A percentile compares a stretch with the other conserved stretches of the same genome.
Evolutionary conservation across 2,113 vertebrate species (phyloP).

Genomic region (Entomyzon cyanotis): DNA sequence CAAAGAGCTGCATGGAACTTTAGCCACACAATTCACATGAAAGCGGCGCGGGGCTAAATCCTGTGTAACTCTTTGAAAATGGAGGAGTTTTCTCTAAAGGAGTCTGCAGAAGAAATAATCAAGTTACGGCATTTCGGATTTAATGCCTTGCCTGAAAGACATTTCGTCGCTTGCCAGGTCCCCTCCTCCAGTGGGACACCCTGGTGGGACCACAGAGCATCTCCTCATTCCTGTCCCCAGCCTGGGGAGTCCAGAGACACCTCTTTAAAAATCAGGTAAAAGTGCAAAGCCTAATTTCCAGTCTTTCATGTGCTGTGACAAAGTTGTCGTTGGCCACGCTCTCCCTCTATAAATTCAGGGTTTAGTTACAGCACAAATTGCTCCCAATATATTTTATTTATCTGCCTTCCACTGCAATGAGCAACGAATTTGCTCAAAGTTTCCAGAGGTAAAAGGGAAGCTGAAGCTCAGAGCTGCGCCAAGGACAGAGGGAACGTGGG

Average conservation of each 20-base stretch:
- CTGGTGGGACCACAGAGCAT: background rate
- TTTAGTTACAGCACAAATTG: slow-evolving; percentile 59
- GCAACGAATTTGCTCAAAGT: slow-evolving; percentile 29
- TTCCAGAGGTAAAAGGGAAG: background rate
- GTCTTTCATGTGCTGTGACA: slow-evolving; percentile 40
- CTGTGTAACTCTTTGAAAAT: slow-evolving; percentile 53
- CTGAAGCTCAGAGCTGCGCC: background rate
- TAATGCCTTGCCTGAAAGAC: background rate
- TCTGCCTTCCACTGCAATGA: slow-evolving; percentile 39
- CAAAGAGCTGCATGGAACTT: background rate
- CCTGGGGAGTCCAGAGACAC: background rate
- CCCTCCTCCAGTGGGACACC: background rate
- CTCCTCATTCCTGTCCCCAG: slow-evolving; percentile 5
- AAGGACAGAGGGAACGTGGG: background rate
- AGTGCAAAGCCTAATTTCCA: slow-evolving; percentile 43
- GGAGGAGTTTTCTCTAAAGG: slow-evolving; percentile 43
- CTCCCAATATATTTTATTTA: slow-evolving; percentile 59
- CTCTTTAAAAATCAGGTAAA: background rate
- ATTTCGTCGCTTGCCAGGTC: background rate
- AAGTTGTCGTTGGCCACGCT: slow-evolving; percentile 44
- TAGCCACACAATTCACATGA: background rate
- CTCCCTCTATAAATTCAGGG: slow-evolving; percentile 27
- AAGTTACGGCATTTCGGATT: slow-evolving; percentile 29
- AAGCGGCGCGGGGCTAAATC: slow-evolving; percentile 30
- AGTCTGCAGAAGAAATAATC: slow-evolving; percentile 44